A percentile compares a stretch with the other conserved stretches of the same genome.
Conservation (phyloP, 2,797 vertebrate species). For the Hyperoplus lanceolatus region DNA sequence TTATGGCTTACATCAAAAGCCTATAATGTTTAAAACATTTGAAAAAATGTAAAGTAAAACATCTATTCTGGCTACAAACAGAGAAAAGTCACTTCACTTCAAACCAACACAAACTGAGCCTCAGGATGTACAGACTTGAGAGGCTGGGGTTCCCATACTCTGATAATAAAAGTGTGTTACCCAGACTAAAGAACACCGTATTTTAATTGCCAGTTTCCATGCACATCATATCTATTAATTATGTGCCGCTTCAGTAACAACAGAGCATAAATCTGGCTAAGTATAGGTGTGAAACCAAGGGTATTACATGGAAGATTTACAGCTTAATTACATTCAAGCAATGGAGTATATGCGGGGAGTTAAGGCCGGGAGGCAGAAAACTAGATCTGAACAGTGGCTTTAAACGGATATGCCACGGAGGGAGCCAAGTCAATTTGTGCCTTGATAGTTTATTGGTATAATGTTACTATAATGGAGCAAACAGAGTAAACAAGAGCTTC, state of each 20-base stretch:
- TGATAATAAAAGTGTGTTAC: slow-evolving; percentile 54
- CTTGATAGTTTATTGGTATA: slow-evolving; percentile 15
- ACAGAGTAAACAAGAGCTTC: slow-evolving; percentile 20
- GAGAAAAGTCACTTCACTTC: not conserved
- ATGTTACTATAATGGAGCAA: not conserved
- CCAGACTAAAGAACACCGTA: slow-evolving; percentile 37
- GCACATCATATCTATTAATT: slow-evolving; percentile 74
- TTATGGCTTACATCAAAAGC: not conserved
- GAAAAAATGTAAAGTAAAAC: not conserved
- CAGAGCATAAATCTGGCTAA: slow-evolving; percentile 67
- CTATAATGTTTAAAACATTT: not conserved
- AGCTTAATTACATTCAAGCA: slow-evolving; percentile 71
- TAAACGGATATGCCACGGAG: slow-evolving; percentile 20
- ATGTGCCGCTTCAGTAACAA: slow-evolving; percentile 67
- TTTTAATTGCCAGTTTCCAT: slow-evolving; percentile 67
- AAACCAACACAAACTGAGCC: slow-evolving; percentile 16
- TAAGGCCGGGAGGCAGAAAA: slow-evolving; percentile 46
- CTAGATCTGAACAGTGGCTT: slow-evolving; percentile 43
- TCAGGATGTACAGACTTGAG: slow-evolving; percentile 3
- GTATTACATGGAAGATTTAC: slow-evolving; percentile 72
- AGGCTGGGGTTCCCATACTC: slow-evolving; percentile 42
- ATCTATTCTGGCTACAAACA: not conserved
- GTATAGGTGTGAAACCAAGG: slow-evolving; percentile 74
- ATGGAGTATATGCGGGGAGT: slow-evolving; percentile 39
- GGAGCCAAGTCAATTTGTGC: slow-evolving; percentile 25